Percentiles rank a stretch among this genome's conserved stretches.
phyloP scores from a whole-genome alignment of 2,797 vertebrate genomes.

The Lepus townsendii region DNA sequence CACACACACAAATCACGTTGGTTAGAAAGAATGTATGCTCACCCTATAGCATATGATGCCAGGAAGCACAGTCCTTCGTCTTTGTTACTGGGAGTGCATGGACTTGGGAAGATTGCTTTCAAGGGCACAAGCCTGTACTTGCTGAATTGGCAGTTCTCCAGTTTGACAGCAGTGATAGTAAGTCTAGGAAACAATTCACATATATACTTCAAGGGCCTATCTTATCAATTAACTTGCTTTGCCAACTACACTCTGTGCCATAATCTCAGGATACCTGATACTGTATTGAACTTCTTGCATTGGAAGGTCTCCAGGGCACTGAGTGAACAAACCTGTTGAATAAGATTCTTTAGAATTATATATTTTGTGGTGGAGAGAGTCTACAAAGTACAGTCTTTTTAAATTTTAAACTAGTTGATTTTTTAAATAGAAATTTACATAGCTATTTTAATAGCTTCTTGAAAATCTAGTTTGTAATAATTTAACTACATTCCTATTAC shows the following conservation, averaged over 20 bases:
- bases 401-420: not conserved
- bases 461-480: constrained; percentile 10
- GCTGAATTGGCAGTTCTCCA: not conserved
- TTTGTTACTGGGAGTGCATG: constrained; percentile 2
- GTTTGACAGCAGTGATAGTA: not conserved
- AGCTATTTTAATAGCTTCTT: not conserved
- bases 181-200: not conserved
- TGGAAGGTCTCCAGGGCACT: not conserved
- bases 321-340: not conserved
- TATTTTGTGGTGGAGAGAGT: not conserved
- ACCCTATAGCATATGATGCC: not conserved
- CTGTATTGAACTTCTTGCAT: not conserved
- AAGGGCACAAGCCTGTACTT: not conserved
- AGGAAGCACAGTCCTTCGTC: not conserved
- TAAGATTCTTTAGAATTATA: not conserved
- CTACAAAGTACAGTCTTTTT: not conserved
- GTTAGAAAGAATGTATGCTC: not conserved
- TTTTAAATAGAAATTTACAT: not conserved
- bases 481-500: not conserved
- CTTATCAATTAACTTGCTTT: not conserved
- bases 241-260: not conserved
- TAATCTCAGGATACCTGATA: not conserved
- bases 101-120: not conserved
- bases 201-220: not conserved
- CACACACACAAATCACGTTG: not conserved